These are phyloP conservation scores for Excalfactoria chinensis DNA, from an alignment of 2,113 vertebrate genomes.

Conservation along the genomic window DNA sequence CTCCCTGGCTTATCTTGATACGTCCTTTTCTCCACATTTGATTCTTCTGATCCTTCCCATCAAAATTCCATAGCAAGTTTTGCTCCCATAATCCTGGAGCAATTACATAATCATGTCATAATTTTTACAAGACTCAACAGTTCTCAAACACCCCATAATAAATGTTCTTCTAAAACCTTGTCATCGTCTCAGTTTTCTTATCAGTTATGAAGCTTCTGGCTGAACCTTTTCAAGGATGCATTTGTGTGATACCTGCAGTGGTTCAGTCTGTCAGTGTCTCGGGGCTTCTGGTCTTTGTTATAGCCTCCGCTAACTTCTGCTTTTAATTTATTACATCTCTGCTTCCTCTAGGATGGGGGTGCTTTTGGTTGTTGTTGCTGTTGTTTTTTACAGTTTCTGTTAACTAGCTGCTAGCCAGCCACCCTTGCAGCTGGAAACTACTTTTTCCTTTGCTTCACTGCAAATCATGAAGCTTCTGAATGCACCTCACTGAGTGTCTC, in stretches of 20 bases:
- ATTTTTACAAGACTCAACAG: accelerated
- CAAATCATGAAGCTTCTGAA: background rate
- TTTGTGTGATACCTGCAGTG: background rate
- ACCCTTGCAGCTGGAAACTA: background rate
- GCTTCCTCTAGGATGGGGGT: accelerated
- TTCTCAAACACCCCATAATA: background rate
- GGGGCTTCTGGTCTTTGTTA: background rate
- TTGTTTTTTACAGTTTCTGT: background rate
- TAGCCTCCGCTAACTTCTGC: background rate
- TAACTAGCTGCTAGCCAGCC: background rate
- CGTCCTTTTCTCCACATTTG: background rate
- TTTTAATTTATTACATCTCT: background rate
- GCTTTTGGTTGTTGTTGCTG: accelerated
- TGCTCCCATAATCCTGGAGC: background rate
- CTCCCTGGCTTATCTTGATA: background rate
- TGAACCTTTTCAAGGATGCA: background rate
- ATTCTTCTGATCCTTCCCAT: accelerated
- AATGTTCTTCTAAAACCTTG: background rate
- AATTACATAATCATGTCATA: background rate
- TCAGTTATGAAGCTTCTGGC: background rate
- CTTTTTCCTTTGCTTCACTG: background rate
- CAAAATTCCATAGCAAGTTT: background rate
- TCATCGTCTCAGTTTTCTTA: background rate
- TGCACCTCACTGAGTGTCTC: accelerated
- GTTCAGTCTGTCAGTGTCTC: background rate